Evolutionary conservation across 1,140 invertebrate genomes (phyloP).

Genomic region (Oreohelix idahoensis): DNA sequence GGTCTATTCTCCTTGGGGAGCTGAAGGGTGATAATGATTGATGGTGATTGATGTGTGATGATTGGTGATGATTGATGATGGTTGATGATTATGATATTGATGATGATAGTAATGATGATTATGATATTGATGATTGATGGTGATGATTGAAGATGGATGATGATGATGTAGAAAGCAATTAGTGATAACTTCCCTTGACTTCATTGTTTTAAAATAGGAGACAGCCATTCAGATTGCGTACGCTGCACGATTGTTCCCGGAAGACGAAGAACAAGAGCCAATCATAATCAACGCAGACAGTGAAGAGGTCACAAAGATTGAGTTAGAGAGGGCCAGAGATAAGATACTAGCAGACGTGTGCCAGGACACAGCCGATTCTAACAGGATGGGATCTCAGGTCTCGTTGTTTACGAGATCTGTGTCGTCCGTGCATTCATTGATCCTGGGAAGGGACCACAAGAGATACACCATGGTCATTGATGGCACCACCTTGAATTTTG

Average conservation of each 20-base stretch:
- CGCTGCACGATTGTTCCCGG: slow-evolving; percentile 91
- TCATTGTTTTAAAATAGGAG: slow-evolving; percentile 78
- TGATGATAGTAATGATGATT: no score
- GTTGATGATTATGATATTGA: no score
- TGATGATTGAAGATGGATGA: no score
- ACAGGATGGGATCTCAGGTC: neutral
- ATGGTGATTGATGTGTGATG: no score
- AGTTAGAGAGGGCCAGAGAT: slow-evolving; percentile 55
- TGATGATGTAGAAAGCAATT: no score
- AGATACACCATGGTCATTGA: slow-evolving; percentile 88
- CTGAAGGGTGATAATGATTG: no score
- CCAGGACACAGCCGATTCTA: neutral
- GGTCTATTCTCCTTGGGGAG: no score
- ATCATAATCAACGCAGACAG: slow-evolving; percentile 84
- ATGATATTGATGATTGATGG: no score
- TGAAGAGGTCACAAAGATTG: slow-evolving; percentile 53
- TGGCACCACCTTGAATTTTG: slow-evolving; percentile 91
- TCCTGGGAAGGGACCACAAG: slow-evolving; percentile 55
- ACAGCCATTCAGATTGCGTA: slow-evolving; percentile 98
- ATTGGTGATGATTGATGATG: no score
- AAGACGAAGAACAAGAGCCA: slow-evolving; percentile 77
- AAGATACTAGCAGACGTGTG: slow-evolving; percentile 42
- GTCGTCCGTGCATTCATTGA: neutral
- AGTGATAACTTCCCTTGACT: no score
- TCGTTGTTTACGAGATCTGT: slow-evolving; percentile 21